phyloP scores from a whole-genome alignment of 2,888 invertebrate genomes.

The Synanthedon andrenaeformis region DNA sequence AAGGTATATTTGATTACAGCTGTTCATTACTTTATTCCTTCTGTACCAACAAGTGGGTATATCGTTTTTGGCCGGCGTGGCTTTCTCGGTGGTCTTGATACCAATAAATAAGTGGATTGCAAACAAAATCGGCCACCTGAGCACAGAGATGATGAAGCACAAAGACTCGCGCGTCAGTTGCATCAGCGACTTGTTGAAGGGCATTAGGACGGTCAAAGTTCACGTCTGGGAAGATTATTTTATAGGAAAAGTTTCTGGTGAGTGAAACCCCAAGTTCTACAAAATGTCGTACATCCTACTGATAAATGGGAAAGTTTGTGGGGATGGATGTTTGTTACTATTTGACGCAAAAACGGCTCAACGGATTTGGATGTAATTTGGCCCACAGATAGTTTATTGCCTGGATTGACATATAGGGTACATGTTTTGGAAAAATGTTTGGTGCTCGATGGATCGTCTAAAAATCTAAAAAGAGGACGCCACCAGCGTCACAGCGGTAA shows the following conservation, averaged over 20 bases:
- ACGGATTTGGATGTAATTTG: too few relatives aligned
- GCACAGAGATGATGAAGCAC: slow-evolving; percentile 87
- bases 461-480: too few relatives aligned
- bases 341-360: too few relatives aligned
- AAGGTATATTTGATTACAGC: slow-evolving; percentile 57
- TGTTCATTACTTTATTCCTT: slow-evolving; percentile 83
- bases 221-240: slow-evolving; percentile 96
- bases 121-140: slow-evolving; percentile 86
- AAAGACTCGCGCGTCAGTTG: slow-evolving; percentile 92
- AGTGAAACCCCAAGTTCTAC: slow-evolving; percentile 17
- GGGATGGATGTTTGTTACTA: too few relatives aligned
- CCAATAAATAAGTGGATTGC: slow-evolving; percentile 94
- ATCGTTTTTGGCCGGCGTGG: slow-evolving; percentile 91
- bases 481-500: too few relatives aligned
- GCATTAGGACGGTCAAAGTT: slow-evolving; percentile 90
- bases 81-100: slow-evolving; percentile 87
- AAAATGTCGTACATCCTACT: neutral
- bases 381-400: too few relatives aligned
- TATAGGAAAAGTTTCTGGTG: slow-evolving; percentile 75
- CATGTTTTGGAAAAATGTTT: too few relatives aligned
- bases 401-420: too few relatives aligned
- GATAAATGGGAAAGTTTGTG: neutral
- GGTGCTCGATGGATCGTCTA: too few relatives aligned
- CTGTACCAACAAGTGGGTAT: slow-evolving; percentile 90
- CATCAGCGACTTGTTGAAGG: slow-evolving; percentile 87